A percentile compares a stretch with the other conserved stretches of the same genome.
Conservation (phyloP, 2,113 vertebrate genomes). For the Salvator merianae region DNA sequence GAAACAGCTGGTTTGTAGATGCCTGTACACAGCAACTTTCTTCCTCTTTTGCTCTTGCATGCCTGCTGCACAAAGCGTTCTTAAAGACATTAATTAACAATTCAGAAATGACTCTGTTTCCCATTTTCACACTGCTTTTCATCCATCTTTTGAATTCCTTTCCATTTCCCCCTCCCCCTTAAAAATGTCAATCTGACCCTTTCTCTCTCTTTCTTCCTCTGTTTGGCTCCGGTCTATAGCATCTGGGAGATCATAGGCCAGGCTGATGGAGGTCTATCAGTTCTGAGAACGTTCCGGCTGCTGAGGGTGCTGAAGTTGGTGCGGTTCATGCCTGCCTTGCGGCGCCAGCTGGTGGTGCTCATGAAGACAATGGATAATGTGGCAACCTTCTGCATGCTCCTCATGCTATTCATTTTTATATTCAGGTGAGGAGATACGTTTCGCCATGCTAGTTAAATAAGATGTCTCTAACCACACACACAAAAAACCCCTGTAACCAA, state of each 20-base stretch:
- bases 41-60: background rate
- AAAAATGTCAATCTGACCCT: background rate
- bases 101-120: slow-evolving; percentile 30
- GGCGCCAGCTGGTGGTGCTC: slow-evolving; percentile 93
- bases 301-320: slow-evolving; percentile 95
- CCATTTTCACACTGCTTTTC: slow-evolving; percentile 13
- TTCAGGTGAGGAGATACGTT: slow-evolving; percentile 83
- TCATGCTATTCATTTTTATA: slow-evolving; percentile 99
- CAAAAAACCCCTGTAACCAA: too few relatives aligned
- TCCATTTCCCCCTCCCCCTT: background rate
- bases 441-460: background rate
- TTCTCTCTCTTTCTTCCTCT: background rate
- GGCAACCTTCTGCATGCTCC: slow-evolving; percentile 98
- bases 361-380: slow-evolving; percentile 99
- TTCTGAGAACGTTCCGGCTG: slow-evolving; percentile 92
- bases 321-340: slow-evolving; percentile 93
- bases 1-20: background rate
- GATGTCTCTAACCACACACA: background rate
- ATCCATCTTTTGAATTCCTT: background rate
- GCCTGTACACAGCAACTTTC: background rate
- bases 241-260: slow-evolving; percentile 96
- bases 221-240: slow-evolving; percentile 61
- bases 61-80: too few relatives aligned
- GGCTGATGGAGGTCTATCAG: slow-evolving; percentile 90
- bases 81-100: background rate